Percentiles rank a stretch among this genome's conserved stretches.
These are phyloP conservation scores for Tautogolabrus adspersus DNA, from an alignment of 2,113 vertebrate species.

Conservation along the genomic window DNA sequence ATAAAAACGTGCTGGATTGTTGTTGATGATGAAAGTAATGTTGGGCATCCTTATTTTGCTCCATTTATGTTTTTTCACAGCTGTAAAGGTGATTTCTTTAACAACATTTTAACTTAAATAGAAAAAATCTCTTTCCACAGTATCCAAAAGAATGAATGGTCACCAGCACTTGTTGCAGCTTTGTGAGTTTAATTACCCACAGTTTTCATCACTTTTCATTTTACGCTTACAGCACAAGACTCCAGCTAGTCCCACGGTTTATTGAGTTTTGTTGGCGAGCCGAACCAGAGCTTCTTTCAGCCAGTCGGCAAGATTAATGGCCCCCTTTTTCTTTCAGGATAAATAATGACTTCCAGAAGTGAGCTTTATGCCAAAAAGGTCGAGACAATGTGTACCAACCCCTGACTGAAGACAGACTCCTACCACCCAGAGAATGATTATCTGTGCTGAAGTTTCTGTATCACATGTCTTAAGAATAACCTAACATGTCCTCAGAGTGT, in stretches of 20 bases:
- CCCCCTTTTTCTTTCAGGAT: not conserved
- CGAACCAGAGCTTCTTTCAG: not conserved
- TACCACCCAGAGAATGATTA: constrained; percentile 60
- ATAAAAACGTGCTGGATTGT: not conserved
- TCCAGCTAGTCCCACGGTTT: not conserved
- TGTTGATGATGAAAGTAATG: not conserved
- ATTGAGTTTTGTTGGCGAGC: constrained; percentile 2
- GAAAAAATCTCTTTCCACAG: not conserved
- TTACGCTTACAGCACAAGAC: constrained; percentile 1
- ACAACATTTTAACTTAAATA: not conserved
- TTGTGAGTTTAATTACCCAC: constrained; percentile 21
- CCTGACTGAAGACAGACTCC: constrained; percentile 37
- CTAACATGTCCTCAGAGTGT: not conserved
- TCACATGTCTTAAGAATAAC: constrained; percentile 27
- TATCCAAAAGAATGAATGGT: not conserved
- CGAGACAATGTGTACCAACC: constrained; percentile 22
- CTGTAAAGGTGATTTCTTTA: constrained; percentile 7
- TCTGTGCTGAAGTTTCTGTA: constrained; percentile 26
- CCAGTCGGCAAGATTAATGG: constrained; percentile 31
- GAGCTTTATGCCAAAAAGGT: constrained; percentile 31
- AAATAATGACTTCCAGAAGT: constrained; percentile 18
- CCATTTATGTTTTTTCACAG: constrained; percentile 34
- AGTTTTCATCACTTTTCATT: constrained; percentile 14
- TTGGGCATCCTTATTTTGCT: not conserved
- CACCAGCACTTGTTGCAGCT: not conserved